A percentile compares a stretch with the other conserved stretches of the same genome.
phyloP scores from a whole-genome alignment of 1,140 invertebrate species.

The Bombus pyrosoma region DNA sequence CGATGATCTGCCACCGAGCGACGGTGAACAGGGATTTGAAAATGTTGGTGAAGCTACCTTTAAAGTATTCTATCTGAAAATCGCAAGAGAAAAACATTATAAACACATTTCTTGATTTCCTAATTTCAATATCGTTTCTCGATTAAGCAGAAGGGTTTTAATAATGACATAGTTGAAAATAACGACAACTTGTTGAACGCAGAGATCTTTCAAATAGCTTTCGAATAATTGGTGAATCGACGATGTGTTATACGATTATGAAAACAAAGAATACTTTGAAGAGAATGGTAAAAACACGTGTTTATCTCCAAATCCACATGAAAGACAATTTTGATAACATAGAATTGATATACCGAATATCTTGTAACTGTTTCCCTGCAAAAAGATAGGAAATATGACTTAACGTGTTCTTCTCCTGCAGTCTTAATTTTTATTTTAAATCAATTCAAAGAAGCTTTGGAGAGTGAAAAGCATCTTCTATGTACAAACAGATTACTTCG shows the following conservation, averaged over 20 bases:
- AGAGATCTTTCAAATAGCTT: no score
- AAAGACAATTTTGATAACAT: not conserved
- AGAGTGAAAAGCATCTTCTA: constrained; percentile 7
- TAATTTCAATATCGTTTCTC: no score
- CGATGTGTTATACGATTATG: not conserved
- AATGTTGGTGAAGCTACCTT: constrained; percentile 38
- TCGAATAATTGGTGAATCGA: no score
- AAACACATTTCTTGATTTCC: no score
- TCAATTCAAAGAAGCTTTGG: not conserved
- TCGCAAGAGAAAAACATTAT: not conserved
- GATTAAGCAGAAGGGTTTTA: no score
- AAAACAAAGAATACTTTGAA: not conserved
- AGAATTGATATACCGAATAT: no score
- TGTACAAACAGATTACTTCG: constrained; percentile 84
- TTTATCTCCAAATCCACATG: no score
- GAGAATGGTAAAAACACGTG: not conserved
- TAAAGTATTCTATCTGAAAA: not conserved
- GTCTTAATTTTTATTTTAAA: not conserved
- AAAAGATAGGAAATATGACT: not conserved
- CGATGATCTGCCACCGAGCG: constrained; percentile 75
- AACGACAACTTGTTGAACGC: no score
- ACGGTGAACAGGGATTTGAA: constrained; percentile 75
- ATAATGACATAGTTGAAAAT: no score
- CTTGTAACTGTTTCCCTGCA: not conserved
- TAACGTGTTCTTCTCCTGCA: not conserved